Evolutionary conservation across 2,113 vertebrate species (phyloP).

Genomic region (Limnothrissa miodon): DNA sequence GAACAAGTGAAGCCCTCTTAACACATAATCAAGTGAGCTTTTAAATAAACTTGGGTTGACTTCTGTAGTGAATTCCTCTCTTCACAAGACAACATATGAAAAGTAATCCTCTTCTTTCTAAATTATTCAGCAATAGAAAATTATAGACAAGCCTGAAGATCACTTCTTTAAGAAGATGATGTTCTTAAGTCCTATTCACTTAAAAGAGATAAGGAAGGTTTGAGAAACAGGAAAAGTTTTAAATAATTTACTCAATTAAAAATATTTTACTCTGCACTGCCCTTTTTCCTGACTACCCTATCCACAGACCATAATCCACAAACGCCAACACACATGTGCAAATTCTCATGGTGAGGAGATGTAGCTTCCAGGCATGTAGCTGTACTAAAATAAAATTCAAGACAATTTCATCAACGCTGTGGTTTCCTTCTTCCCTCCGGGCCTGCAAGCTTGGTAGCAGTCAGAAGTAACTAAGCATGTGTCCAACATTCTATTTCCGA

Average conservation of each 20-base stretch:
- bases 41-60: background rate
- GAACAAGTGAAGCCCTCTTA: background rate
- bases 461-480: background rate
- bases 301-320: background rate
- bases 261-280: background rate
- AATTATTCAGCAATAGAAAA: background rate
- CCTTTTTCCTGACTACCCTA: background rate
- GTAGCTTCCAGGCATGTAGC: background rate
- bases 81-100: constrained; percentile 6
- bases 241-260: background rate
- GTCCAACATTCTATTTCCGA: background rate
- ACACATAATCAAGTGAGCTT: background rate
- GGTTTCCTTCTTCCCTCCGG: background rate
- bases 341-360: background rate
- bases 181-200: background rate
- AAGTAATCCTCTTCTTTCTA: background rate
- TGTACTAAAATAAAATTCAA: background rate
- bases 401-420: background rate
- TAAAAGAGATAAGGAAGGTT: background rate
- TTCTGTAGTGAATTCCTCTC: background rate
- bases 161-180: background rate
- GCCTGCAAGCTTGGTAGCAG: background rate
- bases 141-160: background rate
- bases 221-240: constrained; percentile 1
- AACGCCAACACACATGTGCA: background rate